A percentile compares a stretch with the other conserved stretches of the same genome.
phyloP scores from a whole-genome alignment of 2,888 invertebrate species.

The Megastigmus dorsalis region DNA sequence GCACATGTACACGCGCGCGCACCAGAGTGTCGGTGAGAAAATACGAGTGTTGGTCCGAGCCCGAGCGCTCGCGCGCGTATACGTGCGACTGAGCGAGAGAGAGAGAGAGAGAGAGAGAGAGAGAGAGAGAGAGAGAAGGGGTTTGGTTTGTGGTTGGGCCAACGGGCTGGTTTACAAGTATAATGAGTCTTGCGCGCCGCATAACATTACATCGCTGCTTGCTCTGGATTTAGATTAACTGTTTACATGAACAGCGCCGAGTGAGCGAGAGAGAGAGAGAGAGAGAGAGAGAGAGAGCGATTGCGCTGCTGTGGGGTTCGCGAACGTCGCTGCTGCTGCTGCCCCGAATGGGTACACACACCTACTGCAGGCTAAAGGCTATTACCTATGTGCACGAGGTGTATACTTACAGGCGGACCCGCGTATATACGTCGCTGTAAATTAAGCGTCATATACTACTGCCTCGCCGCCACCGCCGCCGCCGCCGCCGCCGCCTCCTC shows the following conservation, averaged over 20 bases:
- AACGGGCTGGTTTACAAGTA: constrained; percentile 74
- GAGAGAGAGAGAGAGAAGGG: constrained; percentile 29
- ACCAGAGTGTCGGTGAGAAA: constrained; percentile 42
- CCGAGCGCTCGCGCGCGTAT: constrained; percentile 7
- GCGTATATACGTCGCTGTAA: constrained; percentile 46
- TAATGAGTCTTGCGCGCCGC: constrained; percentile 75
- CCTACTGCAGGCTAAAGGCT: constrained; percentile 26
- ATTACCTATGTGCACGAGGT: constrained; percentile 20
- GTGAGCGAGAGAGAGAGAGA: constrained; percentile 7
- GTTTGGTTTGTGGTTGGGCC: constrained; percentile 65
- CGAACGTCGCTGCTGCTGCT: no score
- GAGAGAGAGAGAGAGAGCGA: constrained; percentile 50
- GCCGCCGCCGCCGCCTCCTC: no score
- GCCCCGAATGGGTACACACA: constrained; percentile 5
- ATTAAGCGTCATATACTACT: constrained; percentile 49
- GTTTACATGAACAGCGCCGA: constrained; percentile 69
- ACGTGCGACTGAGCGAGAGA: no score
- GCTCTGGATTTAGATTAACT: constrained; percentile 75
- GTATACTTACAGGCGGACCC: constrained; percentile 7
- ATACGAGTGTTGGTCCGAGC: constrained; percentile 30
- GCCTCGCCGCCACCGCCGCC: background rate
- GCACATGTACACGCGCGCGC: no score
- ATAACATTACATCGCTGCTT: constrained; percentile 74
- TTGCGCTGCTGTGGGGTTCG: no score
- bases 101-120: constrained; percentile 21